Conservation (phyloP, 2,113 vertebrate species). For the Elephas maximus region DNA sequence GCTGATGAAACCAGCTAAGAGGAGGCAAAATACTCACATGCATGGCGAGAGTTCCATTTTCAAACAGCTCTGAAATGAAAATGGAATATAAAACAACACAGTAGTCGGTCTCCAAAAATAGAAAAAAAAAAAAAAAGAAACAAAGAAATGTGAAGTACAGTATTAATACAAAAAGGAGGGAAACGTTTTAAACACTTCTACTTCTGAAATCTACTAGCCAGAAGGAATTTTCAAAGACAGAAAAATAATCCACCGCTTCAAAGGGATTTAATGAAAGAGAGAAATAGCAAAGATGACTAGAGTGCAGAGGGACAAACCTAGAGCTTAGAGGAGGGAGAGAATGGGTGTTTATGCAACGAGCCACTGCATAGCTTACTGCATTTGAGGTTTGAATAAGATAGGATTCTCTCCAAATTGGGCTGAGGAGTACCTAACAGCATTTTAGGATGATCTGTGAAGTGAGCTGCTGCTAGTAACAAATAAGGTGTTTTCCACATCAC, state of each 20-base stretch:
- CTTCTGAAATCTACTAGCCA: conserved; percentile 77
- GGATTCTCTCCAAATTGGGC: conserved; percentile 74
- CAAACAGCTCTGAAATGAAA: conserved; percentile 80
- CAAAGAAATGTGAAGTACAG: conserved; percentile 51
- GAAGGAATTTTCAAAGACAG: conserved; percentile 82
- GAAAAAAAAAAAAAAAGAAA: conserved; percentile 77
- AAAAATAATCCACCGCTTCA: conserved; percentile 79
- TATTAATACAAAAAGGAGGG: conserved; percentile 81
- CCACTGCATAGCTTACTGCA: conserved; percentile 35
- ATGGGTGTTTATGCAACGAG: conserved; percentile 63
- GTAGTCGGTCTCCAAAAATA: conserved; percentile 76
- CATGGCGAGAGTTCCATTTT: conserved; percentile 81
- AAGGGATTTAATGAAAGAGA: conserved; percentile 79
- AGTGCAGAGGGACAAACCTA: conserved; percentile 1
- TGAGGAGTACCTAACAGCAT: conserved; percentile 47
- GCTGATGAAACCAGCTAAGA: conserved; percentile 85
- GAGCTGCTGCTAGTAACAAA: conserved; percentile 31
- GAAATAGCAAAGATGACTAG: conserved; percentile 65
- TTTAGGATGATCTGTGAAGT: conserved; percentile 29
- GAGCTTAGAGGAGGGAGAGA: conserved; percentile 47
- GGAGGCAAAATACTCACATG: conserved; percentile 82
- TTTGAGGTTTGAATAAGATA: conserved; percentile 66
- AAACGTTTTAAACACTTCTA: conserved; percentile 73
- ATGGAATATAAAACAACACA: conserved; percentile 83
- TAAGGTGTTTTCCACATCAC: conserved; percentile 56